These are phyloP conservation scores for Lasioglossum lativentre DNA, from an alignment of 2,888 invertebrate genomes.

Conservation along the genomic window DNA sequence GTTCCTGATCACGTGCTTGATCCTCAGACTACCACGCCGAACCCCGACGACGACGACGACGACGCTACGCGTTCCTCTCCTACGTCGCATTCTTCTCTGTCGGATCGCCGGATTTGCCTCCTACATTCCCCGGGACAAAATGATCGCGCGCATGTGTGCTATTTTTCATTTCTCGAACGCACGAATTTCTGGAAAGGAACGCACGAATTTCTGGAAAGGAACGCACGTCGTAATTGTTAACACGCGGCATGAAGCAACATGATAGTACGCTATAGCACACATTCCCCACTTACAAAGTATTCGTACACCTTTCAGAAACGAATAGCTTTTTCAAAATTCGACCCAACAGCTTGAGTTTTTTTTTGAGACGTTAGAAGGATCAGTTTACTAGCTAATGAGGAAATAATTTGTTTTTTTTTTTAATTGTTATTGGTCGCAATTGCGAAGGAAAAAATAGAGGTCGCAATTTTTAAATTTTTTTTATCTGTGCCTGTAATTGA, in stretches of 20 bases:
- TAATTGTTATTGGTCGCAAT: too few relatives aligned
- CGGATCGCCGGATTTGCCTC: neutral
- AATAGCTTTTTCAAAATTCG: too few relatives aligned
- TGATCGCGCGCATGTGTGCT: neutral
- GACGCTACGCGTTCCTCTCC: neutral
- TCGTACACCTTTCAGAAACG: too few relatives aligned
- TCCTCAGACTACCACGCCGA: slow-evolving; percentile 3
- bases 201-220: neutral
- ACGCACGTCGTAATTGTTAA: neutral
- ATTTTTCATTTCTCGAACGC: neutral
- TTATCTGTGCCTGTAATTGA: too few relatives aligned
- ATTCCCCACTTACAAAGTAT: too few relatives aligned
- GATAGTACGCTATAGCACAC: neutral
- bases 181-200: neutral
- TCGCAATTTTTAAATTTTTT: too few relatives aligned
- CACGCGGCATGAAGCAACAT: neutral
- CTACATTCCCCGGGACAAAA: neutral
- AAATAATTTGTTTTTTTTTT: too few relatives aligned
- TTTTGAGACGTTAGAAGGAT: too few relatives aligned
- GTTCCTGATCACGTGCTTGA: slow-evolving; percentile 40
- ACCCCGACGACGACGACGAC: too few relatives aligned
- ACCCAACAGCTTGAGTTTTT: too few relatives aligned
- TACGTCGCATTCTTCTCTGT: neutral
- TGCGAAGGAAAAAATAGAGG: too few relatives aligned
- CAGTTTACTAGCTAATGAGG: too few relatives aligned